A percentile compares a stretch with the other conserved stretches of the same genome.
phyloP scores from a whole-genome alignment of 2,888 invertebrate genomes.

The Athripsodes cinereus region DNA sequence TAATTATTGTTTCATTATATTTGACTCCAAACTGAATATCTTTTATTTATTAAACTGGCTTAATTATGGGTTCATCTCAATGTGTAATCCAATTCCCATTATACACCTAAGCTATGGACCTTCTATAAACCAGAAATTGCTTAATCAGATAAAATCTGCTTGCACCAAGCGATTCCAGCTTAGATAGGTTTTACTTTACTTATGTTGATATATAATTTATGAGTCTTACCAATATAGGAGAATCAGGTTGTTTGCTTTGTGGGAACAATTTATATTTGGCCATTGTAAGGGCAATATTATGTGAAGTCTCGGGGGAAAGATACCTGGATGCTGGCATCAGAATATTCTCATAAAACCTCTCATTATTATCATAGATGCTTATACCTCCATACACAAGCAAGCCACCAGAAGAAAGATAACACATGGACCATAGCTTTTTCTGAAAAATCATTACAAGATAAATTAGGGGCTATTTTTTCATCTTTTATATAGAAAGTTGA shows the following conservation, averaged over 20 bases:
- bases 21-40: too few species aligned
- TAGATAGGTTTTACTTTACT: too few species aligned
- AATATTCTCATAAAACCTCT: constrained; percentile 67
- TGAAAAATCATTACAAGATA: constrained; percentile 34
- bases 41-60: too few species aligned
- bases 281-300: constrained; percentile 68
- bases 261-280: constrained; percentile 74
- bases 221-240: constrained; percentile 56
- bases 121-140: too few species aligned
- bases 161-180: too few species aligned
- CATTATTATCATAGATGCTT: constrained; percentile 67
- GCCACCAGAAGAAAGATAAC: constrained; percentile 61
- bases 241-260: constrained; percentile 52
- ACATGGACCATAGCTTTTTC: constrained; percentile 63
- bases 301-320: constrained; percentile 77
- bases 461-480: neutral
- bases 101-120: too few species aligned
- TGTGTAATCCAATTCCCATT: too few species aligned
- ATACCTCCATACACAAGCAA: constrained; percentile 59
- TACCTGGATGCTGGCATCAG: constrained; percentile 65
- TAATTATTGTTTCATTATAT: too few species aligned
- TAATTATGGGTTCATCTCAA: too few species aligned
- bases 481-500: neutral
- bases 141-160: too few species aligned
- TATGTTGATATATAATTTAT: neutral